These are phyloP conservation scores for Bubo scandiacus DNA, from an alignment of 2,113 vertebrate genomes.

Conservation along the genomic window DNA sequence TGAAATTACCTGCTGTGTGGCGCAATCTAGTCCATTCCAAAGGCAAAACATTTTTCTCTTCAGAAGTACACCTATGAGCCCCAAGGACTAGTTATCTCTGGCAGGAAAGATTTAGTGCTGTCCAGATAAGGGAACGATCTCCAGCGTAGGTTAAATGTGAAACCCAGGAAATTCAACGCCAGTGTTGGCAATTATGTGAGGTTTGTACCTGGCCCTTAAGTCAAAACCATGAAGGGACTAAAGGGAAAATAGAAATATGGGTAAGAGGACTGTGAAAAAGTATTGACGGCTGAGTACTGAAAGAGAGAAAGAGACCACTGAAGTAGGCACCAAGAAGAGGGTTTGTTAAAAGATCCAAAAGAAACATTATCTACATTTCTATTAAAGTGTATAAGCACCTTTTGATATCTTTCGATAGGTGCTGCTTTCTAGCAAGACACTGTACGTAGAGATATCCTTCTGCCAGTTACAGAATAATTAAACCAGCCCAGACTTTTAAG, in stretches of 20 bases:
- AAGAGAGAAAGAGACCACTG: not conserved
- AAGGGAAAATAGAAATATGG: not conserved
- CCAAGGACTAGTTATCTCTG: conserved; percentile 21
- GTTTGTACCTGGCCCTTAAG: not conserved
- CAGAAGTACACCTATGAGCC: not conserved
- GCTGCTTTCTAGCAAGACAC: not conserved
- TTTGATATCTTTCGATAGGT: not conserved
- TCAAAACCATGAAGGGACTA: not conserved
- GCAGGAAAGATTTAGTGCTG: conserved; percentile 15
- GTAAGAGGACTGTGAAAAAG: not conserved
- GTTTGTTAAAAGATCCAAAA: not conserved
- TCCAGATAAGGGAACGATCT: not conserved
- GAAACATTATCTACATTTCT: not conserved
- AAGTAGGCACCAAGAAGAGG: not conserved
- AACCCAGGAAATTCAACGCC: not conserved
- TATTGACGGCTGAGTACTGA: fast-evolving
- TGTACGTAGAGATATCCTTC: not conserved
- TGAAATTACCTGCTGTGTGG: not conserved
- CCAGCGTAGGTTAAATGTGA: not conserved
- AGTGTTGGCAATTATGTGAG: not conserved
- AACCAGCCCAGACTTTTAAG: not conserved
- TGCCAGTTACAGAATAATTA: not conserved
- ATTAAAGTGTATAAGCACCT: not conserved
- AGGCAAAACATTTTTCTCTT: conserved; percentile 34
- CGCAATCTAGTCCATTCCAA: not conserved